phyloP scores from a whole-genome alignment of 2,113 vertebrate species.

The Sminthopsis crassicaudata region DNA sequence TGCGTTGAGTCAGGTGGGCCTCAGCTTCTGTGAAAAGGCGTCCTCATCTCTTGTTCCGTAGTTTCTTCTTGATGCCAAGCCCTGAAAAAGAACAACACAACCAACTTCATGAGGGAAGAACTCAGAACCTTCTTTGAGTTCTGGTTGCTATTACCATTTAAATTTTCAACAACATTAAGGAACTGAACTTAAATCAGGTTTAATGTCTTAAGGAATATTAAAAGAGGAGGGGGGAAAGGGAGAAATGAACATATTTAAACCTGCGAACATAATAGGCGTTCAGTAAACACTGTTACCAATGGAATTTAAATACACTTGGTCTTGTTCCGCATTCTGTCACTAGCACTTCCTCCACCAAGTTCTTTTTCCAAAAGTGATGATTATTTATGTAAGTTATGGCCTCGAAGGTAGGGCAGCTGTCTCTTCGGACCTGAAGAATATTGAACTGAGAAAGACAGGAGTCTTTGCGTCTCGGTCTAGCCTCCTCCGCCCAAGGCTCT shows the following conservation, averaged over 20 bases:
- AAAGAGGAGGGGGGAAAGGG: not conserved
- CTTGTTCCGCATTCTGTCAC: not conserved
- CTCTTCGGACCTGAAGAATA: not conserved
- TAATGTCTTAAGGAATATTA: slow-evolving; percentile 10
- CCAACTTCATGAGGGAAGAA: not conserved
- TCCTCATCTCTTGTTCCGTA: not conserved
- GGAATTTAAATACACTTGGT: not conserved
- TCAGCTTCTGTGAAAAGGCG: not conserved
- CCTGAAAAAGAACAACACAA: slow-evolving; percentile 20
- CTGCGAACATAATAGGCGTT: not conserved
- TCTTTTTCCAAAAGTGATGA: slow-evolving; percentile 8
- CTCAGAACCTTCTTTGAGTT: not conserved
- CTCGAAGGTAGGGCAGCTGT: not conserved
- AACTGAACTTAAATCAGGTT: slow-evolving; percentile 13
- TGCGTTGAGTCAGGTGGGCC: not conserved
- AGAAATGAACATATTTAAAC: not conserved
- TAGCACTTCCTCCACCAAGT: not conserved
- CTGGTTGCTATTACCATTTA: not conserved
- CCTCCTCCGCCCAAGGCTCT: not conserved
- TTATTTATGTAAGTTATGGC: slow-evolving; percentile 10
- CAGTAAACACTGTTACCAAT: not conserved
- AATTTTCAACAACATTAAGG: not conserved
- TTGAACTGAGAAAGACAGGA: not conserved
- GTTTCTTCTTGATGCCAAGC: slow-evolving; percentile 15
- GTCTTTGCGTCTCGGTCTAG: not conserved